These are phyloP conservation scores for Leptodactylus fuscus DNA, from an alignment of 2,113 vertebrate genomes.

Conservation along the genomic window DNA sequence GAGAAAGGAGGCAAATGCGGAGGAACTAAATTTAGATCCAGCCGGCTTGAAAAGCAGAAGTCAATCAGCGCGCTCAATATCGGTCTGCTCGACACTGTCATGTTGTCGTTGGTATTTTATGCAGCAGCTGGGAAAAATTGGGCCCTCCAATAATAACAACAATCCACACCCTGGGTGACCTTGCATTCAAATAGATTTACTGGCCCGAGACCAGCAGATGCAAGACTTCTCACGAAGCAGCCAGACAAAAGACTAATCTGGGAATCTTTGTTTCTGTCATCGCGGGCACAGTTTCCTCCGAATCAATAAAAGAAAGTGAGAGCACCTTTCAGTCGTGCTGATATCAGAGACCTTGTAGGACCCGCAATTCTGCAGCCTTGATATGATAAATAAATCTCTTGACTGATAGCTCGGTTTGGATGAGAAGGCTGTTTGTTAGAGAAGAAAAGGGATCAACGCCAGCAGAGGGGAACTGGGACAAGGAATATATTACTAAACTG, in stretches of 20 bases:
- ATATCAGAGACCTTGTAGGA: constrained; percentile 58
- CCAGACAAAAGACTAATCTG: constrained; percentile 51
- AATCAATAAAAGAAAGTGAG: constrained; percentile 52
- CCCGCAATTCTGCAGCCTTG: constrained; percentile 57
- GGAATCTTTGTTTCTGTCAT: constrained; percentile 53
- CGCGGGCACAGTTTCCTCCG: constrained; percentile 6
- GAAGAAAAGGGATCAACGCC: constrained; percentile 17
- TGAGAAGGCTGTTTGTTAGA: constrained; percentile 34
- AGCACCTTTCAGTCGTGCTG: constrained; percentile 48
- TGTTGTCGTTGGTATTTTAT: constrained; percentile 59
- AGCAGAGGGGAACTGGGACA: constrained; percentile 11
- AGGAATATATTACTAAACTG: constrained; percentile 37
- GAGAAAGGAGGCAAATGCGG: constrained; percentile 32
- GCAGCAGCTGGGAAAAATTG: constrained; percentile 46
- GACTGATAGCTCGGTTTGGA: constrained; percentile 44
- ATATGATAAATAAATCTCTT: constrained; percentile 58
- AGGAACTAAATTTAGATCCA: constrained; percentile 56
- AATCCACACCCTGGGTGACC: constrained; percentile 59
- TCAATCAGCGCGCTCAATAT: constrained; percentile 51
- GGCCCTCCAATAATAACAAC: constrained; percentile 58
- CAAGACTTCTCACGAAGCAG: constrained; percentile 44
- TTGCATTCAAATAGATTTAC: constrained; percentile 59
- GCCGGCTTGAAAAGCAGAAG: constrained; percentile 51
- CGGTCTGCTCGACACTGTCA: constrained; percentile 49
- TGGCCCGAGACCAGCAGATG: constrained; percentile 42